These are phyloP conservation scores for Machimus rusticus DNA, from an alignment of 2,888 invertebrate genomes.

Conservation along the genomic window DNA sequence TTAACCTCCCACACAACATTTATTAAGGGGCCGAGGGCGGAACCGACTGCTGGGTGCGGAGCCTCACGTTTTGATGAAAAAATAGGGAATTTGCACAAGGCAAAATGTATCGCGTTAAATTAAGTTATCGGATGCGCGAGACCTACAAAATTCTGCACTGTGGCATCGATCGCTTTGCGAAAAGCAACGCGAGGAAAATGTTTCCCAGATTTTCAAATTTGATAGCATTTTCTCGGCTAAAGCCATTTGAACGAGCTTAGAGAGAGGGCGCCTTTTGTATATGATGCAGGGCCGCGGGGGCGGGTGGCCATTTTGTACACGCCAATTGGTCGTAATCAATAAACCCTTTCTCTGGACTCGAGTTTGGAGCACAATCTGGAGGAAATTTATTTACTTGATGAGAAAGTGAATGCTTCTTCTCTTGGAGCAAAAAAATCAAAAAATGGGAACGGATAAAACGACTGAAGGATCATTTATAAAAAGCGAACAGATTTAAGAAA, in stretches of 20 bases:
- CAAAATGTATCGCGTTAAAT: neutral
- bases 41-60: neutral
- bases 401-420: neutral
- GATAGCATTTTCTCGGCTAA: neutral
- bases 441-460: neutral
- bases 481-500: neutral
- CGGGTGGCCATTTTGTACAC: neutral
- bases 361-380: neutral
- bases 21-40: too few relatives aligned
- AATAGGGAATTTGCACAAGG: neutral
- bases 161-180: neutral
- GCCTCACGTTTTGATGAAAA: neutral
- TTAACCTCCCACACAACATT: neutral
- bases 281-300: neutral
- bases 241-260: neutral
- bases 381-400: neutral
- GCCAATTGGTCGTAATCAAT: neutral
- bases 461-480: neutral
- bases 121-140: neutral
- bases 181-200: neutral
- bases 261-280: neutral
- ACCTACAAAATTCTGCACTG: neutral
- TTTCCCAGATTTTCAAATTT: neutral
- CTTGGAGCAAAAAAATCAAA: too few relatives aligned
- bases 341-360: neutral